Evolutionary conservation across 2,113 vertebrate genomes (phyloP), one percentile per base, ranked within the genome.

Genomic region (human): DNA sequence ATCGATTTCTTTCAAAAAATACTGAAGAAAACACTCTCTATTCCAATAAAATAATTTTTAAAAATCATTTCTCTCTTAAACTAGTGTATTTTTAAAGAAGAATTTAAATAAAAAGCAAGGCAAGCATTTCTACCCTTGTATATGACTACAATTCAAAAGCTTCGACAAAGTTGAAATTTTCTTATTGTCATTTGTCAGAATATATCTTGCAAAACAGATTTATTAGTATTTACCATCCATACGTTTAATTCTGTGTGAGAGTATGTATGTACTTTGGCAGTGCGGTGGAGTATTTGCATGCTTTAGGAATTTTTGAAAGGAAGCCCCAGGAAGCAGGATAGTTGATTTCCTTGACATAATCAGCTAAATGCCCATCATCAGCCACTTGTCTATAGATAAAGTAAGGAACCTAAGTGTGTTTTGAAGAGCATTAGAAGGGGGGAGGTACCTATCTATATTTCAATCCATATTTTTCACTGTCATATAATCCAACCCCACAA

Each of bases 1-100:
- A 91, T 38, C 12, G 38, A 84, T 70, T 88, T 96, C 76, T 76
- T 93, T 89, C 6, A 40, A 94, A 90, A 84, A 87, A 8, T 64
- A 70, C 12, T 61, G 55, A 94, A 81, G 48, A 84, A 80, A 94
- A 89, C 25, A 72, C 55, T 90, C 12, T 57, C 12, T 83, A 12
- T 75, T 75, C 3, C 50, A 40, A 88, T 79, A 88, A 61, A 75
- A 13, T 55, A 45, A 27, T 64, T 91, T 89, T 94, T 17, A 43
- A 87, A 68, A 82, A 75, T 8, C 5, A 13, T 5, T 72, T n/a
- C 45, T 90, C 22, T 86, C 20, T 35, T 75, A 40, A 83, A 35
- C 9, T 50, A 27, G 10, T 52, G 6, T 73, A 32, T 80, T 93
- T 87, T 90, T 72, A 17, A 88, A 76, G 82, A 27, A 38, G 55